Base-by-base conservation (phyloP, 2,888 invertebrate genomes). In the Morpho achilles region DNA sequence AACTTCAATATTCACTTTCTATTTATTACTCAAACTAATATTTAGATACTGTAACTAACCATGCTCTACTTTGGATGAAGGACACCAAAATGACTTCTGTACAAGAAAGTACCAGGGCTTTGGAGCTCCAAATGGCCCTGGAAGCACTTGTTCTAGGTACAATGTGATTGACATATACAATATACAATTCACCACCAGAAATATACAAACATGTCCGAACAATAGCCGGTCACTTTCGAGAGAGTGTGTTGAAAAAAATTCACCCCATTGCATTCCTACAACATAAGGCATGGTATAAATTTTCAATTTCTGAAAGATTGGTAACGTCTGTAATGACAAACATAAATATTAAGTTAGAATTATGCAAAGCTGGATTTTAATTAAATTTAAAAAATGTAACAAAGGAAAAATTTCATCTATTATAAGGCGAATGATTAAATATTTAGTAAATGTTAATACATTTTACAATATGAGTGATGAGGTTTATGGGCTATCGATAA, bases 41-140 rank as follows among this genome's bases (percentile, higher is more conserved):
- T 32, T 32, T 32, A 32, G 32, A 32, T 32, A 32, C 32, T 5
- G 32, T 32, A 32, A 60, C 59, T 46, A 32, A 58, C 63, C 59
- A 48, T 58, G 46, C 39, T 53, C 50, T 7, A 59, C 46, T 9
- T 61, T 46, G 47, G 47, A 58, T 22, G 60, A 59, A 8, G 81
- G 73, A 48, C 74, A 86, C 94, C 94, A 94, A 72, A 91, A 94
- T 1, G 76, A 70, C 32, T 82, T 78, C 46, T 92, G 92, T 53
- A 96, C 91, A 0, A 94, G 93, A 74, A 97, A 98, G 74, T 97
- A 94, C 94, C 96, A 97, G 39, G 94, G 94, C 62, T 93, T 93
- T 0, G 96, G 94, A 0, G 98, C 94, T 4, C 98, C 98, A 77
- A 92, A 96, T n/a, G 95, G 95, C 8, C 98, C 98, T 0, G 98